These are phyloP conservation scores for Euplexia lucipara DNA, from an alignment of 2,888 invertebrate genomes.

Conservation along the genomic window DNA sequence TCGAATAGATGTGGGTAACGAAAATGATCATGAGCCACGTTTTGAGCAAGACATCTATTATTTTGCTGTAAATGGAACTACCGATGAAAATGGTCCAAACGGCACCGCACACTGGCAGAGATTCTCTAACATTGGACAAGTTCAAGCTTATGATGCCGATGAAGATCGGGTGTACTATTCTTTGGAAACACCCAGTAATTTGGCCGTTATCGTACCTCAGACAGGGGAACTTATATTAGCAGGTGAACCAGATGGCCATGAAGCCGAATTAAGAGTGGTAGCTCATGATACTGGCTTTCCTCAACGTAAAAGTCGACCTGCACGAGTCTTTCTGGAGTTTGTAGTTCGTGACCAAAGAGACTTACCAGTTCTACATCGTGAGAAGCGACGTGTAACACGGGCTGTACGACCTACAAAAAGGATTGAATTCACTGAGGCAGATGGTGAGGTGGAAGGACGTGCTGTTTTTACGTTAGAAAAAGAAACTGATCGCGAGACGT, in stretches of 20 bases:
- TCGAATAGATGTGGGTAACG: conserved; percentile 94
- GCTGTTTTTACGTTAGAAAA: conserved; percentile 97
- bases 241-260: conserved; percentile 93
- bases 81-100: conserved; percentile 91
- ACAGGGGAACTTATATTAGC: conserved; percentile 97
- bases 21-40: conserved; percentile 97
- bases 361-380: conserved; percentile 92
- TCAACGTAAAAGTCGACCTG: conserved; percentile 93
- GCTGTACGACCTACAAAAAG: conserved; percentile 98
- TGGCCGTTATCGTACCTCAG: conserved; percentile 97
- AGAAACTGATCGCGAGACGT: conserved; percentile 97
- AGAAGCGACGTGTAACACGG: conserved; percentile 95
- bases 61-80: conserved; percentile 93
- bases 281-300: conserved; percentile 96
- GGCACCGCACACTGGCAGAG: conserved; percentile 93
- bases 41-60: conserved; percentile 95
- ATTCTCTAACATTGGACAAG: conserved; percentile 96
- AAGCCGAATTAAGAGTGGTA: conserved; percentile 94
- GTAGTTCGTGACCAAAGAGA: conserved; percentile 91
- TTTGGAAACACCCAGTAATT: conserved; percentile 94
- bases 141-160: conserved; percentile 97
- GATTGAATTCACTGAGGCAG: conserved; percentile 97
- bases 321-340: conserved; percentile 95
- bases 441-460: conserved; percentile 96
- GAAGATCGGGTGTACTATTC: conserved; percentile 98